phyloP scores from a whole-genome alignment of 2,113 vertebrate species.

The Cinclus cinclus region DNA sequence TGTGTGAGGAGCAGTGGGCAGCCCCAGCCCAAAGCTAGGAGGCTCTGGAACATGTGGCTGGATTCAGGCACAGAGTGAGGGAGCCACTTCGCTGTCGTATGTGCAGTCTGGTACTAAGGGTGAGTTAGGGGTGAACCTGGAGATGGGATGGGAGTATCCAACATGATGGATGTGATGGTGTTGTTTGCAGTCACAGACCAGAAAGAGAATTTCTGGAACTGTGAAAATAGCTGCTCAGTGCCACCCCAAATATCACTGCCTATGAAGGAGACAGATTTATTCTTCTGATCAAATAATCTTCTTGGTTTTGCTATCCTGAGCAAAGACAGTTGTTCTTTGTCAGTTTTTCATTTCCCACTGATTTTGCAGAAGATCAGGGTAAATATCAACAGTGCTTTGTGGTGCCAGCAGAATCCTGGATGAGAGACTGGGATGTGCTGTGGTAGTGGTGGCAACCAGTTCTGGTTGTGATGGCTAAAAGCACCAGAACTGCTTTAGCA shows the following conservation, averaged over 20 bases:
- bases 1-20: neutral
- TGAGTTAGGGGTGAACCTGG: neutral
- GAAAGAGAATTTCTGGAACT: neutral
- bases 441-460: neutral
- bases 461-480: neutral
- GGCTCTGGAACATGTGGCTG: rapidly evolving
- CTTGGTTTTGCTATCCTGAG: neutral
- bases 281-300: neutral
- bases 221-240: neutral
- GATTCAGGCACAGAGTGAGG: neutral
- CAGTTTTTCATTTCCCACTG: neutral
- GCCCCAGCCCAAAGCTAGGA: neutral
- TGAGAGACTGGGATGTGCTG: neutral
- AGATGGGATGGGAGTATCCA: neutral
- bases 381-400: neutral
- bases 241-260: neutral
- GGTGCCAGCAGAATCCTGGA: neutral
- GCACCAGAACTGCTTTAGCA: neutral
- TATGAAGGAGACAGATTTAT: neutral
- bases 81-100: neutral
- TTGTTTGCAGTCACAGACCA: neutral
- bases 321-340: neutral
- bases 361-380: neutral
- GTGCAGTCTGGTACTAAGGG: neutral
- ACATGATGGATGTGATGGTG: neutral